Conservation (phyloP, 2,888 invertebrate genomes). For the Xanthia icteritia region DNA sequence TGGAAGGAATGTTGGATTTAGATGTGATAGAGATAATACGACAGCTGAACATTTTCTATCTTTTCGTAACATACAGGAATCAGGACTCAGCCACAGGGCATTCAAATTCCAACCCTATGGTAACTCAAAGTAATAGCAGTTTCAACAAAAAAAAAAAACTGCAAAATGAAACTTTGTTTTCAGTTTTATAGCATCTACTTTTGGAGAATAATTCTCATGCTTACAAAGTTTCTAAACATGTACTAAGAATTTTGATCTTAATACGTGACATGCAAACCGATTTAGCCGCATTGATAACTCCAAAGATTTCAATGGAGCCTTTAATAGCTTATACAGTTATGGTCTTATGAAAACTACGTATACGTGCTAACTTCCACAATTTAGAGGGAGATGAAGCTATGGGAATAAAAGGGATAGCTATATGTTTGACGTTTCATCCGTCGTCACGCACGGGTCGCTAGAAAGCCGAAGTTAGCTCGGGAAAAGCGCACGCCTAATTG, state of each 20-base stretch:
- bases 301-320: conserved; percentile 54
- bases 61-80: not conserved
- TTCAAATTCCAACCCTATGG: not conserved
- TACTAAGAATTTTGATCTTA: conserved; percentile 49
- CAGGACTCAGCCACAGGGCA: too few species aligned
- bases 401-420: conserved; percentile 58
- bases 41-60: not conserved
- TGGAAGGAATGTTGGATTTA: conserved; percentile 5
- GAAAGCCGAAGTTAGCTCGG: conserved; percentile 67
- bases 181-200: conserved; percentile 23
- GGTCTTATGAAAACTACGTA: conserved; percentile 48
- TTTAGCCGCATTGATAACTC: conserved; percentile 55
- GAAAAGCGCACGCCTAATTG: conserved; percentile 70
- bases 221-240: conserved; percentile 45
- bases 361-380: conserved; percentile 24
- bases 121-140: too few species aligned
- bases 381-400: conserved; percentile 53
- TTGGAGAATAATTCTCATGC: conserved; percentile 26
- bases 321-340: conserved; percentile 55
- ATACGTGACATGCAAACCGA: conserved; percentile 59
- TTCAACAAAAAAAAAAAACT: not conserved
- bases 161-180: too few species aligned
- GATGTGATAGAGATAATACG: not conserved
- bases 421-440: conserved; percentile 57
- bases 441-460: conserved; percentile 70